Conservation (phyloP, 2,888 invertebrate genomes). For the Scaptodrosophila latifasciaeformis region DNA sequence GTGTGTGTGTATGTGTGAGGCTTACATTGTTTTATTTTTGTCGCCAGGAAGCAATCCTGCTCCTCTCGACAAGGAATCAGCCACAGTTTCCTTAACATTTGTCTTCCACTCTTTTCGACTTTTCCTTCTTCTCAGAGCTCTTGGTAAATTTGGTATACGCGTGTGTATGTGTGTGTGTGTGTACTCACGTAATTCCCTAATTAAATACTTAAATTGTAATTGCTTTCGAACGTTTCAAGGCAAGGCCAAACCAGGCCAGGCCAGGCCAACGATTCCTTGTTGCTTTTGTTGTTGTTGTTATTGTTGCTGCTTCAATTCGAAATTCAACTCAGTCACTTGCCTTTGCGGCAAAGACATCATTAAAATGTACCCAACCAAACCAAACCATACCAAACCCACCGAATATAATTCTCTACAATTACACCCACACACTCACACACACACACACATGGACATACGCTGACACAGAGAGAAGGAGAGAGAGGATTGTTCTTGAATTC, state of each 20-base stretch:
- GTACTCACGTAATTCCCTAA: slow-evolving; percentile 64
- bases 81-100: background rate
- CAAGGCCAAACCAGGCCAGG: slow-evolving; percentile 11
- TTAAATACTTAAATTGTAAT: slow-evolving; percentile 69
- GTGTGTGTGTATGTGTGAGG: slow-evolving; percentile 2
- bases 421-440: too few species aligned
- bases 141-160: background rate
- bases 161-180: slow-evolving; percentile 22
- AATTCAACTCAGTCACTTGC: slow-evolving; percentile 26
- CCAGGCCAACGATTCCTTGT: background rate
- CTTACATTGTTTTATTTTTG: slow-evolving; percentile 32
- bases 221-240: slow-evolving; percentile 63
- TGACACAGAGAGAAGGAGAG: background rate
- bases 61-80: too few species aligned
- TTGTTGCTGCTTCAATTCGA: slow-evolving; percentile 4
- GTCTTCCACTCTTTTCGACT: slow-evolving; percentile 2
- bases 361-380: too few species aligned
- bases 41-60: slow-evolving; percentile 2
- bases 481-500: too few species aligned
- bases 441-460: too few species aligned
- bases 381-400: too few species aligned
- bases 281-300: slow-evolving; percentile 20
- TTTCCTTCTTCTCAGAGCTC: slow-evolving; percentile 22
- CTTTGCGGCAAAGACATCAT: slow-evolving; percentile 16
- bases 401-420: too few species aligned